These are phyloP conservation scores for Myripristis murdjan DNA, from an alignment of 2,797 vertebrate species.

Conservation along the genomic window DNA sequence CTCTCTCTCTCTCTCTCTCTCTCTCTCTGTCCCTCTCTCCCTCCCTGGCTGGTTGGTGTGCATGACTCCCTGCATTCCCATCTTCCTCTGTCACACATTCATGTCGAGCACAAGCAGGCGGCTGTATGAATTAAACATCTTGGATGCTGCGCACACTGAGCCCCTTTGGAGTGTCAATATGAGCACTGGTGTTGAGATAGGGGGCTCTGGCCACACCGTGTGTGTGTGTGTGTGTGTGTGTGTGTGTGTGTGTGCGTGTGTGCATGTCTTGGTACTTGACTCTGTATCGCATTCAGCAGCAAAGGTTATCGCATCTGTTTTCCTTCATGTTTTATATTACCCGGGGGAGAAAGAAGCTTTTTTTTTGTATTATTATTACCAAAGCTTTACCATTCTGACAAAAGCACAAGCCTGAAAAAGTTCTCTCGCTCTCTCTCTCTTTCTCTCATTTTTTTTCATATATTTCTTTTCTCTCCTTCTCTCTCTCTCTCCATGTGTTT, in stretches of 20 bases:
- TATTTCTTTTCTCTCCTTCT: constrained; percentile 7
- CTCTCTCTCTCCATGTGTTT: constrained; percentile 14
- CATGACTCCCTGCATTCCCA: constrained; percentile 32
- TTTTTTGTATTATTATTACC: constrained; percentile 6
- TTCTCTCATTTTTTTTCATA: constrained; percentile 4
- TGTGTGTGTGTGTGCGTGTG: constrained; percentile 16
- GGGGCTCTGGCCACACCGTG: constrained; percentile 55
- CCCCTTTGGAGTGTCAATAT: constrained; percentile 64
- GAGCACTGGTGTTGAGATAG: constrained; percentile 50
- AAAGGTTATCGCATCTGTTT: constrained; percentile 60
- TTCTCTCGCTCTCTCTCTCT: constrained; percentile 2
- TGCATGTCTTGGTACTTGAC: constrained; percentile 32
- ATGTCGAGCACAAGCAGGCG: constrained; percentile 47
- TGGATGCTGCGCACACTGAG: constrained; percentile 57
- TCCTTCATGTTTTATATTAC: constrained; percentile 53
- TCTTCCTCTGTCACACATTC: constrained; percentile 52
- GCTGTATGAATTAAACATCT: constrained; percentile 79
- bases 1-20: neutral
- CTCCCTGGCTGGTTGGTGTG: constrained; percentile 28
- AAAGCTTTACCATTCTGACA: constrained; percentile 21
- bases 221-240: constrained; percentile 37
- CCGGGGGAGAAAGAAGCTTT: constrained; percentile 1
- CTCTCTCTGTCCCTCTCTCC: constrained; percentile 25
- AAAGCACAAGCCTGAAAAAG: constrained; percentile 7
- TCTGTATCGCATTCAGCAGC: constrained; percentile 35